phyloP scores from a whole-genome alignment of 2,797 vertebrate genomes.

The Megalops cyprinoides region DNA sequence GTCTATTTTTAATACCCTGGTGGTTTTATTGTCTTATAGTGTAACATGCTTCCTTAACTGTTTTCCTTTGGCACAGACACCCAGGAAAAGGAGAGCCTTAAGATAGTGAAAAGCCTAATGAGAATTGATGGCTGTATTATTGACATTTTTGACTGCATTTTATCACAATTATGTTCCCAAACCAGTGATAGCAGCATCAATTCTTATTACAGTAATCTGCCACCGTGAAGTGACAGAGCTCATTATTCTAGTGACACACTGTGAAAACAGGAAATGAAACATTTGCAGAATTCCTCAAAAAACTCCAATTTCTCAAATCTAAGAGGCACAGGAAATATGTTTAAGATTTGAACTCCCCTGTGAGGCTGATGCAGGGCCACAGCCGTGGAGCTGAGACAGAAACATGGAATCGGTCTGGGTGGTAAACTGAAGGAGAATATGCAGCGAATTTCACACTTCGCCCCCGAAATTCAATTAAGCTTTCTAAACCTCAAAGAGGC shows the following conservation, averaged over 20 bases:
- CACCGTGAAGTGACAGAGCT: conserved; percentile 40
- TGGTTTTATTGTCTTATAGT: conserved; percentile 39
- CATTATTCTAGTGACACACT: conserved; percentile 33
- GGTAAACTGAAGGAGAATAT: conserved; percentile 26
- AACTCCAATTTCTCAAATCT: not conserved
- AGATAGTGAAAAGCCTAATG: conserved; percentile 38
- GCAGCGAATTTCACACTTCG: conserved; percentile 55
- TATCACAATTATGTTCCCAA: conserved; percentile 37
- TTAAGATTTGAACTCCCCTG: too few species aligned
- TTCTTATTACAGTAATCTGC: conserved; percentile 42
- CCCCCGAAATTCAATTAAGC: conserved; percentile 60
- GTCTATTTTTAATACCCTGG: conserved; percentile 48
- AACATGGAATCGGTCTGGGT: not conserved
- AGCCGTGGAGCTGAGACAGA: not conserved
- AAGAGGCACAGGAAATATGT: too few species aligned
- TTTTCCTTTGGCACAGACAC: conserved; percentile 14
- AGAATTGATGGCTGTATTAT: conserved; percentile 33
- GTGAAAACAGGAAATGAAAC: conserved; percentile 31
- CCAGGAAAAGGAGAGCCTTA: conserved; percentile 25
- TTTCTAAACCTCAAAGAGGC: conserved; percentile 37
- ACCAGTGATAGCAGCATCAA: conserved; percentile 52
- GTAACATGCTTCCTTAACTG: conserved; percentile 35
- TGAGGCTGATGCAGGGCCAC: too few species aligned
- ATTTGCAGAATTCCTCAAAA: not conserved
- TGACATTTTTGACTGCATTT: conserved; percentile 30